Base-by-base conservation (phyloP, 37 sponge, comb jelly and placozoan genomes). In the Dysidea cf. avara region DNA sequence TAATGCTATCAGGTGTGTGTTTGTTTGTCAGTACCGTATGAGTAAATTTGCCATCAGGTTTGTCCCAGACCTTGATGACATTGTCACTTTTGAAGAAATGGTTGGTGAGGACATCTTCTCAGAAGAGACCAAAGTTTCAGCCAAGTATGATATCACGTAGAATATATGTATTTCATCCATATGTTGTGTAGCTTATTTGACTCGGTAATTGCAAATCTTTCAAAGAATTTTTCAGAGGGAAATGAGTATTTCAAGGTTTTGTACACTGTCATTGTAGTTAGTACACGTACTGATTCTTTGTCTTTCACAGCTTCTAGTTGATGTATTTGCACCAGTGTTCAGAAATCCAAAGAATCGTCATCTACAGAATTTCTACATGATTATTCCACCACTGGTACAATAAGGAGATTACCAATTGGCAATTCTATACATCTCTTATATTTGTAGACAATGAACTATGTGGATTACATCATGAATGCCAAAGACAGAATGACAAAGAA, bases 401-500 rank as follows among this genome's bases (percentile, higher is more conserved):
- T n/a, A n/a, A n/a, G 56, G 30, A 30, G 46, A 9, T 9, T 43
- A 43, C 46, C 9, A 12, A 9, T 43, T 43, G 47, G 24, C 3
- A 3, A 54, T 5, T 26, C 14, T 24, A 60, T 25, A 60, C 28
- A 60, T 60, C 17, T 32, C 61, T 3, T 33, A 32, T 60, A 18
- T 30, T 31, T 61, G 35, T 34, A 90, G 84, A 97, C 98, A 2
- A 63, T 94, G 50, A 90, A 94, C 69, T 97, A 81, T 67, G 98
- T 97, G 4, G 98, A 97, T 65, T 86, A 97, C 69, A 74, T 97
- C 48, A 97, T 97, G 79, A 79, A 69, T 59, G 86, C 92, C 31
- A 97, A 97, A 60, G 98, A 97, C 51, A 90, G 90, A 53, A 94
- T 97, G 83, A 89, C 79, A 65, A 90, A 85, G 75, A 97, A 97